Base-by-base conservation (phyloP, 2,113 vertebrate genomes). In the Dolichotis patagonum region DNA sequence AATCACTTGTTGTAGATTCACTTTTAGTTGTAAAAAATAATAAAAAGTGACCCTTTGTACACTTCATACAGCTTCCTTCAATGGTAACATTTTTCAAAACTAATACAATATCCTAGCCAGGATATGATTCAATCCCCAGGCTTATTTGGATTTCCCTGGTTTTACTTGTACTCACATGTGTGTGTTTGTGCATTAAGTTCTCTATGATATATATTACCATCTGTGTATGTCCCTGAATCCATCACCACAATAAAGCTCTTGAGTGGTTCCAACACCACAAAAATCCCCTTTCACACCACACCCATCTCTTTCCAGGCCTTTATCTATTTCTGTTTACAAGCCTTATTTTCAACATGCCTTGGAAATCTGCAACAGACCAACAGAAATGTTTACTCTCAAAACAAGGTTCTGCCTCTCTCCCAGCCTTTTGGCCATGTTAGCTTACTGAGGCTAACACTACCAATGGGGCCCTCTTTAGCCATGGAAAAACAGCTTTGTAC, bases 21-120 rank as follows among this genome's bases (percentile, higher is more conserved):
- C 52, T 77, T 96, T 52, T 26, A 49, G 16, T 49, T 43, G 2
- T 75, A 90, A 90, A 67, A 95, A 86, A 81, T 63, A 91, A 46
- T 26, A 88, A 41, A 82, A 24, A 85, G 28, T 65, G 14, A 28
- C 28, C 10, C 43, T 35, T 32, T 69, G 3, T 52, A 43, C 1
- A 35, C 1, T 46, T 60, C 67, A 24, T 65, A 17, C 20, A 63
- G 35, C 63, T 83, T 90, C 26, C 38, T 85, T 69, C 85, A 78
- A 32, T 19, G 65, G 43, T 63, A 67, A 63, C 38, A 81, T 88
- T 90, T 65, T 71, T 14, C 3, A 85, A 84, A 93, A 78, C 28
- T 54, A 62, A 75, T 24, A 83, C 1, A 9, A 24, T n/a, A 41
- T 54, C 41, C 49, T 56, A 94, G 52, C 13, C 17, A 56, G n/a